phyloP scores from a whole-genome alignment of 2,888 invertebrate species.

The Oasisia sp. region DNA sequence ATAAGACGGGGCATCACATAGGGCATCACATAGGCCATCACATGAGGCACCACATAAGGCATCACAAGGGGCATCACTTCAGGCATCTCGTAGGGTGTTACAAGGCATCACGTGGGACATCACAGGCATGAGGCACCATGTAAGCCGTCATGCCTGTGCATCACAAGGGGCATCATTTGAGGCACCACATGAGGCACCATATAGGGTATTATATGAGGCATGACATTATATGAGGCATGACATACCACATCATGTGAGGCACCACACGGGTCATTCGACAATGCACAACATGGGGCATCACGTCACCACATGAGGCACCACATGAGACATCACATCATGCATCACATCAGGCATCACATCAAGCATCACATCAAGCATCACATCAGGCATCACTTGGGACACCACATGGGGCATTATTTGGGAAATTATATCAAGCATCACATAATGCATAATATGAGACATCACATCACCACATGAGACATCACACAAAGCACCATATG shows the following conservation, averaged over 20 bases:
- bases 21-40: neutral
- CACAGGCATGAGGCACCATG: too few species aligned
- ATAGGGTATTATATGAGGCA: too few species aligned
- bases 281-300: too few species aligned
- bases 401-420: slow-evolving; percentile 48
- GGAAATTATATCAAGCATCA: neutral
- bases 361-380: slow-evolving; percentile 38
- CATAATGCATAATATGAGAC: neutral
- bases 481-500: too few species aligned
- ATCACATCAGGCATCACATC: slow-evolving; percentile 50
- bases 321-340: slow-evolving; percentile 40
- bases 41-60: slow-evolving; percentile 51
- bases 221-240: too few species aligned
- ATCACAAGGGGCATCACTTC: neutral
- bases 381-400: slow-evolving; percentile 46
- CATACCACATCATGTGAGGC: too few species aligned
- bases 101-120: slow-evolving; percentile 43
- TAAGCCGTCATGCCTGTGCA: too few species aligned
- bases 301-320: too few species aligned
- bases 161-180: too few species aligned
- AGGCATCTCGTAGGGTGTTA: too few species aligned
- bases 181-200: too few species aligned
- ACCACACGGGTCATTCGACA: too few species aligned
- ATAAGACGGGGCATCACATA: neutral
- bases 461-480: neutral